Evolutionary conservation across 2,797 vertebrate species (phyloP).

Genomic region (Etheostoma nigrum): DNA sequence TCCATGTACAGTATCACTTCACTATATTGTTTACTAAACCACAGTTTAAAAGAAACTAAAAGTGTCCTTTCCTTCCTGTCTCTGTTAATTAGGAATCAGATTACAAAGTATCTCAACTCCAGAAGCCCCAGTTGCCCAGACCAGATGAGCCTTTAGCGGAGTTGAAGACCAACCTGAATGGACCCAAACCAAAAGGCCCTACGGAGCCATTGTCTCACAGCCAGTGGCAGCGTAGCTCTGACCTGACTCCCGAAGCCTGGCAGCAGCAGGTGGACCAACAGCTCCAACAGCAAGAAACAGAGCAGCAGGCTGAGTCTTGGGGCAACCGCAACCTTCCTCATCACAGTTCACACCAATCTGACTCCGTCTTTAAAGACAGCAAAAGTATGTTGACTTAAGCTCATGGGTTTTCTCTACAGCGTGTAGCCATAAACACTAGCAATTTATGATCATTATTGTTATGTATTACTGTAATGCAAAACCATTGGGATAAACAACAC

Average conservation of each 20-base stretch:
- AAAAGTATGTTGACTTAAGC: constrained; percentile 78
- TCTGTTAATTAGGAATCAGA: constrained; percentile 69
- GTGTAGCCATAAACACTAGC: not conserved
- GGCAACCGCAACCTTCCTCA: constrained; percentile 65
- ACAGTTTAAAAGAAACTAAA: not conserved
- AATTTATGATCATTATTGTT: not conserved
- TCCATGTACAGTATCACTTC: too few relatives aligned
- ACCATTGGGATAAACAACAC: not conserved
- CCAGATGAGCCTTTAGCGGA: constrained; percentile 65
- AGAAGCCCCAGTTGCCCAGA: constrained; percentile 74
- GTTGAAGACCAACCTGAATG: constrained; percentile 59
- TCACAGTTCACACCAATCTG: constrained; percentile 53
- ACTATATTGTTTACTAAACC: not conserved
- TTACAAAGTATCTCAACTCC: constrained; percentile 65
- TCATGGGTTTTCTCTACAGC: not conserved
- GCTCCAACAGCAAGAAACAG: constrained; percentile 78
- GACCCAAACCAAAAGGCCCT: constrained; percentile 54
- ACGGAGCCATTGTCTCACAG: constrained; percentile 60
- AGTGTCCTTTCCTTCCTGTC: not conserved
- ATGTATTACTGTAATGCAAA: not conserved
- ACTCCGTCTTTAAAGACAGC: constrained; percentile 85
- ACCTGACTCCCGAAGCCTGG: constrained; percentile 87
- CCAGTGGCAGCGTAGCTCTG: constrained; percentile 84
- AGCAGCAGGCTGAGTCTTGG: constrained; percentile 79
- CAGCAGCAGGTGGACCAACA: constrained; percentile 87